These are phyloP conservation scores for Prinia subflava DNA, from an alignment of 2,113 vertebrate genomes.

Conservation along the genomic window DNA sequence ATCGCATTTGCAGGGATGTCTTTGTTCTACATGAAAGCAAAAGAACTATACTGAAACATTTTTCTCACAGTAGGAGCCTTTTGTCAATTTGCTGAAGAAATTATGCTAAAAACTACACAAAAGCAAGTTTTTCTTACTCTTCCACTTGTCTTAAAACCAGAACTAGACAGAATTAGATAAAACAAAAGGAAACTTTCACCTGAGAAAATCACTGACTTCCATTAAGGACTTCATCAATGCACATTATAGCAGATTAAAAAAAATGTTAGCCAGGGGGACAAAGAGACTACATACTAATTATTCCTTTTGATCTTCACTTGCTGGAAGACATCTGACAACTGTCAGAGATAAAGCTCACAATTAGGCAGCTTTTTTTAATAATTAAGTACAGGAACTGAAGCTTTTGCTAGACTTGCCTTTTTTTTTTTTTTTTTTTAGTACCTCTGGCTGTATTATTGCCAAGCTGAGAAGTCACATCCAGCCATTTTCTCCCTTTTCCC, in stretches of 20 bases:
- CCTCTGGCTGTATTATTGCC: not conserved
- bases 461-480: not conserved
- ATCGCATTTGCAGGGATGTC: not conserved
- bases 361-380: slow-evolving; percentile 50
- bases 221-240: slow-evolving; percentile 26
- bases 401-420: not conserved
- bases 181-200: slow-evolving; percentile 46
- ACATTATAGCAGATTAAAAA: slow-evolving; percentile 33
- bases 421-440: not conserved
- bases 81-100: slow-evolving; percentile 40
- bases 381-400: slow-evolving; percentile 33
- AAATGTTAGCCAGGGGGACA: slow-evolving; percentile 40
- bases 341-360: slow-evolving; percentile 57
- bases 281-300: slow-evolving; percentile 48
- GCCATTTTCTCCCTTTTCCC: not conserved
- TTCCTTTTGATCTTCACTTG: slow-evolving; percentile 58
- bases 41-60: slow-evolving; percentile 21
- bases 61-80: slow-evolving; percentile 34
- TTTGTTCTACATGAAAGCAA: slow-evolving; percentile 17
- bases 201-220: slow-evolving; percentile 37
- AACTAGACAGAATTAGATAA: slow-evolving; percentile 42
- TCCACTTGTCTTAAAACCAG: slow-evolving; percentile 14
- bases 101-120: slow-evolving; percentile 40
- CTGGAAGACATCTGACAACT: slow-evolving; percentile 58
- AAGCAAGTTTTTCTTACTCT: slow-evolving; percentile 32